phyloP scores from a whole-genome alignment of 53 echinoderm and acorn worm genomes.

The Pentamera pediparva region DNA sequence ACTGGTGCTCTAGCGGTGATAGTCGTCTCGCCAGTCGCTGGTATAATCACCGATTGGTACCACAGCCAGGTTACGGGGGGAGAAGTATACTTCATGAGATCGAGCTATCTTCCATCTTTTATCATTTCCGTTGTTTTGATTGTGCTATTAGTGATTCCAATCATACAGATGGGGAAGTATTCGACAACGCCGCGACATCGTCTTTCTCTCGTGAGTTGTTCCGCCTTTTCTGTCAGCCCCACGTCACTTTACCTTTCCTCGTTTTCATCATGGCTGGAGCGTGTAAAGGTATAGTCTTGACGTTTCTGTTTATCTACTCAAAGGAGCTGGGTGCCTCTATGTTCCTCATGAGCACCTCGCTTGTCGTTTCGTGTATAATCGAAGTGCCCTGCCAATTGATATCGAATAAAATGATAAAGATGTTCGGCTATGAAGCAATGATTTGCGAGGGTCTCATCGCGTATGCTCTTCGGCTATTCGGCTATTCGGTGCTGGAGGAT shows the following conservation, averaged over 20 bases:
- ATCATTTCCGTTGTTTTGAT: no score
- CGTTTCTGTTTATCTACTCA: slow-evolving; percentile 38
- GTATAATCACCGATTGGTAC: slow-evolving; percentile 9
- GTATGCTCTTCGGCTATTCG: slow-evolving; percentile 14
- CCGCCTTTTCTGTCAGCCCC: no score
- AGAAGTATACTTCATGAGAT: no score
- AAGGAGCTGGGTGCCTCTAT: slow-evolving; percentile 36
- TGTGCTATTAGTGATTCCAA: no score
- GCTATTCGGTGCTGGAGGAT: slow-evolving; percentile 34
- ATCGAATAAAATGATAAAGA: slow-evolving; percentile 14
- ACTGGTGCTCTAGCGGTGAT: slow-evolving; percentile 6
- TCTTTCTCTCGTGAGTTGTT: no score
- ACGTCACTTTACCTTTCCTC: no score
- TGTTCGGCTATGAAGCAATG: slow-evolving; percentile 29
- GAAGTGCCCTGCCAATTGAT: slow-evolving; percentile 21
- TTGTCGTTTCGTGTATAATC: slow-evolving; percentile 21
- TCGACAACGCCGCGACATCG: no score
- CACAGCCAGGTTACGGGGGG: no score
- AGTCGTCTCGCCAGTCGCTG: slow-evolving; percentile 4
- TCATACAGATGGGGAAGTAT: no score
- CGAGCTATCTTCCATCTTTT: no score
- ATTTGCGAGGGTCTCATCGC: slow-evolving; percentile 32
- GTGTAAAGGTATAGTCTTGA: not conserved
- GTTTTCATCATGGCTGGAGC: no score
- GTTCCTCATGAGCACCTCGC: slow-evolving; percentile 30